Evolutionary conservation across 2,113 vertebrate genomes (phyloP).

Genomic region (Nanger granti): DNA sequence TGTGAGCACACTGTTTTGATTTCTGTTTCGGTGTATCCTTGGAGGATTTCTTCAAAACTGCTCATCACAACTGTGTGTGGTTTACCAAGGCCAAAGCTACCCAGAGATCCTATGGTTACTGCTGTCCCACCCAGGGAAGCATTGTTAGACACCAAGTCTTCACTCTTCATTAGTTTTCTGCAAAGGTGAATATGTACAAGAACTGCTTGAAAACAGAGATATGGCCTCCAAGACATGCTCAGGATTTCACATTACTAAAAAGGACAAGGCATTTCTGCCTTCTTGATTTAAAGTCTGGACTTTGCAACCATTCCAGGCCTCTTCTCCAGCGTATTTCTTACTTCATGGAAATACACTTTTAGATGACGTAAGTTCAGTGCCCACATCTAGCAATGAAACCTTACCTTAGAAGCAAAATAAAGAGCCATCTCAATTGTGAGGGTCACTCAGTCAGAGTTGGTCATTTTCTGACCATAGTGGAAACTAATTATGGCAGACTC

Average conservation of each 20-base stretch:
- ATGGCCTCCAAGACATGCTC: not conserved
- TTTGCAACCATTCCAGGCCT: not conserved
- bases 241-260: not conserved
- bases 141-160: not conserved
- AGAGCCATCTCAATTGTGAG: not conserved
- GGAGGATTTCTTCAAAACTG: not conserved
- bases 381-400: not conserved
- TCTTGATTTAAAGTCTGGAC: not conserved
- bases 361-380: not conserved
- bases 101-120: not conserved
- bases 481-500: not conserved
- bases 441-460: not conserved
- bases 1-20: not conserved
- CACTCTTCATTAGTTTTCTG: not conserved
- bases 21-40: not conserved
- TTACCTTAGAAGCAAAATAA: not conserved
- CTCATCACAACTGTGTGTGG: not conserved
- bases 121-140: not conserved
- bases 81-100: not conserved
- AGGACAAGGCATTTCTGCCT: not conserved
- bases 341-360: not conserved
- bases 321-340: not conserved
- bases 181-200: not conserved
- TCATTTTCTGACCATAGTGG: not conserved
- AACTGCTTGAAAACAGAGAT: not conserved